Percentiles rank a stretch among this genome's conserved stretches.
These are phyloP conservation scores for Scrobipalpa atriplicella DNA, from an alignment of 2,888 invertebrate species.

Conservation along the genomic window DNA sequence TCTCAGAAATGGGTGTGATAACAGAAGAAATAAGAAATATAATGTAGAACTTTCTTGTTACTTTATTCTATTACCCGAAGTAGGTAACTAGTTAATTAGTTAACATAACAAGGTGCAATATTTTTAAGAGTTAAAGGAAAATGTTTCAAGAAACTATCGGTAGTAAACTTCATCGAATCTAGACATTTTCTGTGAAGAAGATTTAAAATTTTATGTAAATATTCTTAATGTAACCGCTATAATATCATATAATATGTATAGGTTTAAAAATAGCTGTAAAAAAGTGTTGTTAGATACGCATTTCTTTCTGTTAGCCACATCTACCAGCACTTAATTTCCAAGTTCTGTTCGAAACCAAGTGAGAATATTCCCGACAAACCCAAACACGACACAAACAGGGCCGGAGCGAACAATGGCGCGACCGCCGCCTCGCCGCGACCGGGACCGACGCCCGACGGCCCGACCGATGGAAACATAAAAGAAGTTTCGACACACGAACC, in stretches of 20 bases:
- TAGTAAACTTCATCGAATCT: no score
- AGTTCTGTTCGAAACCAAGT: constrained; percentile 26
- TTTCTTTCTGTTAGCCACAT: not conserved
- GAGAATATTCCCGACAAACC: constrained; percentile 32
- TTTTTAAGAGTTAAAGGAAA: no score
- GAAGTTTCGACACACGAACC: constrained; percentile 52
- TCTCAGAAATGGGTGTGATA: constrained; percentile 10
- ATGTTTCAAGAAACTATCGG: no score
- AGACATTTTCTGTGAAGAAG: no score
- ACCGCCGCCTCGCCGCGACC: constrained; percentile 31
- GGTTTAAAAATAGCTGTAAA: no score
- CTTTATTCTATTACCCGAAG: no score
- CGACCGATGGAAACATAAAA: constrained; percentile 58
- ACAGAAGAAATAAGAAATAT: not conserved
- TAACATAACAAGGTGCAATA: no score
- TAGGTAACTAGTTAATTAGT: no score
- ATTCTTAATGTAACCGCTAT: no score
- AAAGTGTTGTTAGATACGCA: no score
- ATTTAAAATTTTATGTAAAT: no score
- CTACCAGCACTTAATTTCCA: constrained; percentile 6
- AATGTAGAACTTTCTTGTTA: not conserved
- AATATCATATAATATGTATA: no score
- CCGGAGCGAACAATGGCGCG: constrained; percentile 50
- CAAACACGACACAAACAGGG: constrained; percentile 25
- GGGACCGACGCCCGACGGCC: constrained; percentile 43